Conservation (phyloP, 2,113 vertebrate species). For the Cyprinodon brontotheroides region DNA sequence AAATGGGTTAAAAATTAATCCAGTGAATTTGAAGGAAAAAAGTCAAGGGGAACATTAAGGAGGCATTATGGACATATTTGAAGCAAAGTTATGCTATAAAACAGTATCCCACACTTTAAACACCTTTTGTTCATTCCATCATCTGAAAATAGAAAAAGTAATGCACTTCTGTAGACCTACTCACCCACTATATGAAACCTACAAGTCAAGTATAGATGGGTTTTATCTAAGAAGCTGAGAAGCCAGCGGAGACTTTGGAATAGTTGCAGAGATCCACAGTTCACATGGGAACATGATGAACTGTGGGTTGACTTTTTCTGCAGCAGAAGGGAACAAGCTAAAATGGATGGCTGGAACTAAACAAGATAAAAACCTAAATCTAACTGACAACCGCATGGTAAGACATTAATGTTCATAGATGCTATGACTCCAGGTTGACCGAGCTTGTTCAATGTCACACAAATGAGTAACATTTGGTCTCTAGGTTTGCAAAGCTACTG, state of each 20-base stretch:
- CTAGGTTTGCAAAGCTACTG: background rate
- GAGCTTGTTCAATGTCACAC: background rate
- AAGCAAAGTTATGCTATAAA: background rate
- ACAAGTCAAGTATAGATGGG: background rate
- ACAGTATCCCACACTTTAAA: background rate
- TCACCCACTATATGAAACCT: background rate
- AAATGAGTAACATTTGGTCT: background rate
- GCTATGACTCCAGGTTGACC: background rate
- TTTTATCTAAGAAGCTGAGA: background rate
- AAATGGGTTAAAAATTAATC: no score
- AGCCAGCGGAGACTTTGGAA: background rate
- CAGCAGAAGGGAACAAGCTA: background rate
- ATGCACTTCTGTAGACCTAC: background rate
- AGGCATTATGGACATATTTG: background rate
- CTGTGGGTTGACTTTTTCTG: background rate
- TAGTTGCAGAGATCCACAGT: background rate
- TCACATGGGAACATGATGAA: background rate
- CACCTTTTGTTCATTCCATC: background rate
- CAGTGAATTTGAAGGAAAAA: no score
- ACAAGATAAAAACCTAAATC: background rate
- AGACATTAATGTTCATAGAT: background rate
- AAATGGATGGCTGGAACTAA: background rate
- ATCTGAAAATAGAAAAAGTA: background rate
- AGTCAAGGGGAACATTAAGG: background rate
- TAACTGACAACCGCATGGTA: background rate